Evolutionary conservation across 1,140 invertebrate genomes (phyloP), one percentile per base, ranked within the genome.

Genomic region (Homalodisca vitripennis): DNA sequence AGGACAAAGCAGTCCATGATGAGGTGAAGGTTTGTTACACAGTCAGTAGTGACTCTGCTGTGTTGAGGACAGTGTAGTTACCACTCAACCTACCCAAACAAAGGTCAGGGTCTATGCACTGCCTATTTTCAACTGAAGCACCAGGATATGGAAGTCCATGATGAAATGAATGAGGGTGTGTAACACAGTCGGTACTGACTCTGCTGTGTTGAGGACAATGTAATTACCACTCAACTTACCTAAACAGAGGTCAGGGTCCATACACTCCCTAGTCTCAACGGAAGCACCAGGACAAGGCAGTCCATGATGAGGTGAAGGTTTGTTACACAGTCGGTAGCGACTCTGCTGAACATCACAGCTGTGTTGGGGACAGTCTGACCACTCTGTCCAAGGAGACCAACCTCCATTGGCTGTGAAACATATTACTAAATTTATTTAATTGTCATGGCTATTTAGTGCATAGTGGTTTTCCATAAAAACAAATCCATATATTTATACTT

Each of bases 211-310:
- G 34, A 41, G 34, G 34, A 41, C 34, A 41, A 17, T 41, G n/a
- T n/a, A n/a, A n/a, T n/a, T n/a, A n/a, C n/a, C n/a, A n/a, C n/a
- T n/a, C n/a, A n/a, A n/a, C 6, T 53, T 53, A 53, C 48, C 48
- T 14, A 53, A 12, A 20, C 48, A 53, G 12, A 53, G 22, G 22
- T 53, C 13, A 53, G 48, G 48, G 48, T 53, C 22, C 48, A 53
- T 53, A 22, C 48, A 53, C 22, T 53, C 48, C 22, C 48, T 53
- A 6, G 48, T 53, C 48, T 53, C 48, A 14, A 53, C 22, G 48
- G 48, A 53, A 22, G 48, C 13, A 24, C 48, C 48, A 6, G 48
- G 22, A 20, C 48, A 53, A 22, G 48, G 48, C 12, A 53, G 22
- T 24, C 48, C 48, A 6, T 53, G 48, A 24, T 53, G 48, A 24